Conservation (phyloP, 2,888 invertebrate genomes). For the Nomada fabriciana region DNA sequence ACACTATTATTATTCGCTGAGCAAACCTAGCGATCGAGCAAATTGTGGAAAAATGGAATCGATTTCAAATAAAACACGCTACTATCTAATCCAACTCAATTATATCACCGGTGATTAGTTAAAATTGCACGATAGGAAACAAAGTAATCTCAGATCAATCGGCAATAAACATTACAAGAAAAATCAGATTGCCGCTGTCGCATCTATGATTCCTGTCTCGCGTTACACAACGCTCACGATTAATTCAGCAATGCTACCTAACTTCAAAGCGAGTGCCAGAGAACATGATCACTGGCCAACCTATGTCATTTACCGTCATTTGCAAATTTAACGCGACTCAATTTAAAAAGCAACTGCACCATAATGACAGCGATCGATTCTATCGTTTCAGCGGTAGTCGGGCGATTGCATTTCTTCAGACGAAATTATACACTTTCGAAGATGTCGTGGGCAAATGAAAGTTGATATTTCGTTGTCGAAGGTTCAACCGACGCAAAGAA, state of each 20-base stretch:
- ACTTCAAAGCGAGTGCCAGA: not conserved
- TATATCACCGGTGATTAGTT: too few species aligned
- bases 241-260: slow-evolving; percentile 10
- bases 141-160: too few species aligned
- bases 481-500: slow-evolving; percentile 19
- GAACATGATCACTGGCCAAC: not conserved
- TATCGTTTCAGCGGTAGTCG: not conserved
- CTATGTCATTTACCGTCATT: not conserved
- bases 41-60: too few species aligned
- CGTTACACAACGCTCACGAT: slow-evolving; percentile 19
- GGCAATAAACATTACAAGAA: not conserved
- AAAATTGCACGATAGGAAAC: too few species aligned
- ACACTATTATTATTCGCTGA: too few species aligned
- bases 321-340: not conserved
- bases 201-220: not conserved
- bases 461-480: slow-evolving; percentile 41
- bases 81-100: too few species aligned
- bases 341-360: not conserved
- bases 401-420: slow-evolving; percentile 1
- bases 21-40: too few species aligned
- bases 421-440: slow-evolving; percentile 19
- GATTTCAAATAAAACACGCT: too few species aligned
- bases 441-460: slow-evolving; percentile 22
- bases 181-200: not conserved
- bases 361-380: slow-evolving; percentile 17